phyloP scores from a whole-genome alignment of 2,113 vertebrate genomes.

The Cyanistes caeruleus region DNA sequence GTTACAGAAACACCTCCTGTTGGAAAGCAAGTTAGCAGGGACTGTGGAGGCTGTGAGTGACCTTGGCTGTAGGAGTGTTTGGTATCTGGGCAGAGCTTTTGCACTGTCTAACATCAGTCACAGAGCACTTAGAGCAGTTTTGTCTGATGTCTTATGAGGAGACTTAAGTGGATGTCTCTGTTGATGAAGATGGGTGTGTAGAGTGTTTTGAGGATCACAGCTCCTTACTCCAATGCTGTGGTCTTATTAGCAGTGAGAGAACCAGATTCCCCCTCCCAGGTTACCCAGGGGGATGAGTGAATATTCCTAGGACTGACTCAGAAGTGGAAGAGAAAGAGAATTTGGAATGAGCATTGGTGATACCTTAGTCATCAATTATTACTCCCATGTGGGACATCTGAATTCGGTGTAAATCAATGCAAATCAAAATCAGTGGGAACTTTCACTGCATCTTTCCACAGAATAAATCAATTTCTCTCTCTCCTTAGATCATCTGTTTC shows the following conservation, averaged over 20 bases:
- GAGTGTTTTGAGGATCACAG: not conserved
- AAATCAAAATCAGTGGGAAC: not conserved
- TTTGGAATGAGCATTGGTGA: not conserved
- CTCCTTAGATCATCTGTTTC: not conserved
- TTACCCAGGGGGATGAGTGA: not conserved
- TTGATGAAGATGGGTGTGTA: rapidly evolving
- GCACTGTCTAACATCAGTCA: not conserved
- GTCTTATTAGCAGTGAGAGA: not conserved
- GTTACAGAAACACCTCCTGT: not conserved
- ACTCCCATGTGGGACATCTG: not conserved
- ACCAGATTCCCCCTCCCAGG: not conserved
- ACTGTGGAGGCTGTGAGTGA: not conserved
- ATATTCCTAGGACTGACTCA: not conserved
- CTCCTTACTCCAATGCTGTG: not conserved
- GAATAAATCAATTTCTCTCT: not conserved
- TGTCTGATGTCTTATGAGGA: not conserved
- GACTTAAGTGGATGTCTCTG: not conserved
- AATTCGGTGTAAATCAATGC: not conserved
- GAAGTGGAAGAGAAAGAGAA: not conserved
- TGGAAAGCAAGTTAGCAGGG: not conserved
- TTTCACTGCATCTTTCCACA: not conserved
- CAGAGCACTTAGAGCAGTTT: not conserved
- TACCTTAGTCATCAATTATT: not conserved
- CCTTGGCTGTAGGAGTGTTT: not conserved
- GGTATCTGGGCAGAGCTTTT: not conserved